A percentile compares a stretch with the other conserved stretches of the same genome.
phyloP scores from a whole-genome alignment of 2,888 invertebrate species.

The Meteorus cinctellus region DNA sequence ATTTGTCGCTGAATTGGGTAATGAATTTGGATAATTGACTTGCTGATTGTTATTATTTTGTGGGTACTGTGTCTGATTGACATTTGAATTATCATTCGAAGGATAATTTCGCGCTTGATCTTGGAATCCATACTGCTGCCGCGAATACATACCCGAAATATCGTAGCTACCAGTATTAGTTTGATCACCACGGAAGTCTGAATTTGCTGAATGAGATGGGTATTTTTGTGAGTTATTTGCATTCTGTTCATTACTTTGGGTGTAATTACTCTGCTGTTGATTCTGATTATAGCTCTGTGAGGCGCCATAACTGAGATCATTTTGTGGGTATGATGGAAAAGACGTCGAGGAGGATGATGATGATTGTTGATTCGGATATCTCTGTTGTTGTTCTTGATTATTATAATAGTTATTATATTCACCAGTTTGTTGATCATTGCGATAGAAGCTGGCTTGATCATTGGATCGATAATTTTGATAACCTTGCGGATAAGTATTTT shows the following conservation, averaged over 20 bases:
- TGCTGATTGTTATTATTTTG: slow-evolving; percentile 35
- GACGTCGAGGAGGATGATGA: slow-evolving; percentile 56
- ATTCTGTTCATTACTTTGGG: slow-evolving; percentile 48
- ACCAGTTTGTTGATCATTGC: slow-evolving; percentile 60
- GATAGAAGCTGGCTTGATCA: slow-evolving; percentile 65
- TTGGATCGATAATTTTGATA: slow-evolving; percentile 65
- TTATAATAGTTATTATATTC: slow-evolving; percentile 65
- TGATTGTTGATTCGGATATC: slow-evolving; percentile 61
- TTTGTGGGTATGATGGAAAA: slow-evolving; percentile 58
- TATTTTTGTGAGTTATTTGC: slow-evolving; percentile 47
- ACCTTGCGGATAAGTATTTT: slow-evolving; percentile 58
- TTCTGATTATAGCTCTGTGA: slow-evolving; percentile 57
- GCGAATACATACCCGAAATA: slow-evolving; percentile 61
- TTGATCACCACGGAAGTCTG: slow-evolving; percentile 63
- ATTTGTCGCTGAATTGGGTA: slow-evolving; percentile 60
- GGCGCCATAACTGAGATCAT: slow-evolving; percentile 36
- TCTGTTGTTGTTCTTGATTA: slow-evolving; percentile 64
- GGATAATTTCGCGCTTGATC: slow-evolving; percentile 65
- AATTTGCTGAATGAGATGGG: slow-evolving; percentile 45
- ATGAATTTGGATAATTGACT: slow-evolving; percentile 34
- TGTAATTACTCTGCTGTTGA: slow-evolving; percentile 47
- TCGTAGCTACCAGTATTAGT: slow-evolving; percentile 62
- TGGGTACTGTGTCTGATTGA: slow-evolving; percentile 64
- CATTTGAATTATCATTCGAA: slow-evolving; percentile 59
- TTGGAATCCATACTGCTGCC: slow-evolving; percentile 65